Evolutionary conservation across 2,888 invertebrate genomes (phyloP), one percentile per base, ranked within the genome.

Genomic region (Zootermopsis nevadensis): DNA sequence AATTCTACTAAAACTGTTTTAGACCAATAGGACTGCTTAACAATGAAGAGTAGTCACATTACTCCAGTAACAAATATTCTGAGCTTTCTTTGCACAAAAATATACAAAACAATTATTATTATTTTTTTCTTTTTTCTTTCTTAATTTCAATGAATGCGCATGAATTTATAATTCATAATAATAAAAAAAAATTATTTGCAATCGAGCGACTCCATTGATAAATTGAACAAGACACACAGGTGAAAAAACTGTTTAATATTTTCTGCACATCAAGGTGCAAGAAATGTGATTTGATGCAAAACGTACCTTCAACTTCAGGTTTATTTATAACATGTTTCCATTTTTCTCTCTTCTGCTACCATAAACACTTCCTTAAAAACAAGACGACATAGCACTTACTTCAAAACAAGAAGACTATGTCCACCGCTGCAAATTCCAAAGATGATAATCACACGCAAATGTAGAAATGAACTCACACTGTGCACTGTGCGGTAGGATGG

Each of bases 191-290:
- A 83, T 80, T 69, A 77, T 42, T 77, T 81, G 83, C 53, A 76
- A 83, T 81, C 77, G 67, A 82, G 66, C 72, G 67, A 82, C 77
- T 77, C 42, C 66, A 79, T 60, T 55, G 42, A 72, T 66, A 82
- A 82, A 77, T 83, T 80, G 74, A 83, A 83, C 80, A 83, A 83
- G 83, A 83, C 83, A 83, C 83, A 83, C 83, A 83, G 77, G 83
- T 83, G 83, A 83, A 83, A 81, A 80, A 83, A 82, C 31, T 42
- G 42, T 77, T 82, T 66, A 66, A 79, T 48, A 42, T 27, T 81
- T 81, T 81, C 42, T 72, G 81, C 81, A 81, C 81, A 53, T 42
- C 33, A 31, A 33, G 22, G 69, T 69, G 79, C 79, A 79, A 79
- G 42, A 77, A 60, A 60, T 60, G 66, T 79, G 79, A 35, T 33